Base-by-base conservation (phyloP, 2,113 vertebrate species). In the Spea bombifrons region DNA sequence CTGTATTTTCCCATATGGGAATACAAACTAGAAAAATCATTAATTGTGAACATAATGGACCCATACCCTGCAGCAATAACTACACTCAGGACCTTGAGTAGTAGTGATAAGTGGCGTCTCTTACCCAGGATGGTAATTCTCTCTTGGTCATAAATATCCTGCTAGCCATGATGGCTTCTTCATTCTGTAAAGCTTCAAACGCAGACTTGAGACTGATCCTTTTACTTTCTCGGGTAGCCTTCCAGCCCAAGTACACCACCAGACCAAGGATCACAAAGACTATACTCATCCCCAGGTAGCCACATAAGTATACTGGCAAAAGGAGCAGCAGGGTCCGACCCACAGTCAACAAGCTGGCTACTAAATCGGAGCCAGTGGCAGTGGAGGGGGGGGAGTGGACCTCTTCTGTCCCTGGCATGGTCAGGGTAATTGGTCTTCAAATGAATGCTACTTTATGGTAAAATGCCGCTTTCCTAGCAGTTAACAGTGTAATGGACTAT, bases 261-360 rank as follows among this genome's bases (percentile, higher is more conserved):
- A 94, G 85, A 10, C 85, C 91, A 66, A 93, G 63, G 0, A 94
- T 81, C 7, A 94, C 87, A 2, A 94, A 7, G 47, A 75, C 81
- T 74, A 93, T 83, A 71, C 91, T 92, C 83, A 92, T 85, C 67
- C 92, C 92, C 12, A 90, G 92, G 77, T 93, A 94, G 0, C 93
- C 93, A 1, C 92, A 92, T 79, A 94, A 84, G 85, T 94, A 94
- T 1, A 94, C 90, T 0, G 92, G 91, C 55, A 94, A 78, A 2
- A 94, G 83, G 15, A 90, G 87, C 15, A 83, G 84, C 17, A 94
- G 84, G 75, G 86, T 92, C 83, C 89, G 92, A 2, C 85, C 91
- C 13, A 92, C 90, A 3, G 91, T 87, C 86, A 89, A 89, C 53
- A 94, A 86, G 53, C 85, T 87, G 0, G 84, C 80, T 45, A 80